Evolutionary conservation across 1,140 invertebrate species (phyloP).

Genomic region (Geopemphigus sp.): DNA sequence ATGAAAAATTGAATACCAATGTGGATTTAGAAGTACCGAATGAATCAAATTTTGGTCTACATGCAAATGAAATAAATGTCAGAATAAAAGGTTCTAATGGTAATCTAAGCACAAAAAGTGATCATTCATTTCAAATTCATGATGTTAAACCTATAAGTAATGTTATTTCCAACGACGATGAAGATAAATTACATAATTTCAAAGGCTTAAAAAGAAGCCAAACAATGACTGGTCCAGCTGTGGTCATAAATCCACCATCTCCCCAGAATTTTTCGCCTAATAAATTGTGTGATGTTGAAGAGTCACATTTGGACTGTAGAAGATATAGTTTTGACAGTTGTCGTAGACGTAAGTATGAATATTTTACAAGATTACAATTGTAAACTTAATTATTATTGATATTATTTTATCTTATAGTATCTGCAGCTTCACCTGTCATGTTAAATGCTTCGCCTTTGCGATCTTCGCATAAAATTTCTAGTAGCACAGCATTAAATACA

Average conservation of each 20-base stretch:
- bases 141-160: conserved; percentile 49
- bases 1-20: conserved; percentile 5
- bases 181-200: conserved; percentile 52
- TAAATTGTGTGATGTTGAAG: conserved; percentile 36
- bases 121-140: conserved; percentile 49
- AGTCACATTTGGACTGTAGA: conserved; percentile 50
- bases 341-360: conserved; percentile 50
- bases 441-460: conserved; percentile 53
- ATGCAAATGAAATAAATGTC: conserved; percentile 53
- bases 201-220: conserved; percentile 51
- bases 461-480: conserved; percentile 53
- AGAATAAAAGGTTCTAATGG: conserved; percentile 55
- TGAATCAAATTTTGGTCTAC: neutral
- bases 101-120: conserved; percentile 54
- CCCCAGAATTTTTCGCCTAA: conserved; percentile 56
- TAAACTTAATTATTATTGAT: neutral
- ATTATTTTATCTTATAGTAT: conserved; percentile 51
- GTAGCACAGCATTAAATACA: conserved; percentile 49
- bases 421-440: conserved; percentile 55
- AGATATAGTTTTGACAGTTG: conserved; percentile 54
- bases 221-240: conserved; percentile 54
- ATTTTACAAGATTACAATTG: neutral
- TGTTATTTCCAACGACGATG: conserved; percentile 51
- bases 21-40: conserved; percentile 13
- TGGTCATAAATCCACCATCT: conserved; percentile 69